These are phyloP conservation scores for Zingel zingel DNA, from an alignment of 2,113 vertebrate genomes.

Conservation along the genomic window DNA sequence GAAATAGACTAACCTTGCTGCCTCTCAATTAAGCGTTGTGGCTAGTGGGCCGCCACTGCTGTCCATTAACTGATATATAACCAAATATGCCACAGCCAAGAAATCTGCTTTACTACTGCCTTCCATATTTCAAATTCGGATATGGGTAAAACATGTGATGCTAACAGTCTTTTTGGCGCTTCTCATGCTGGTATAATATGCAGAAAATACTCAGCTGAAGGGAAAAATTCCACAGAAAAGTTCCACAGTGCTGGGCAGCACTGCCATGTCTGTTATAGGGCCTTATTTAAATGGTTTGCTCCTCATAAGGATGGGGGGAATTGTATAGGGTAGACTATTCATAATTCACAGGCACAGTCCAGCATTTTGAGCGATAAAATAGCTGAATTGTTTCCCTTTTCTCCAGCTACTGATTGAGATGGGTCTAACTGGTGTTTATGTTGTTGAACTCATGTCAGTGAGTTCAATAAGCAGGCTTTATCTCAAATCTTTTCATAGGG, in stretches of 20 bases:
- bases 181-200: not conserved
- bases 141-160: not conserved
- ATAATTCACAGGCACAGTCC: not conserved
- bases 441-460: not conserved
- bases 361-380: not conserved
- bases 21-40: not conserved
- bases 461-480: not conserved
- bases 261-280: not conserved
- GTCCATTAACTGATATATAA: not conserved
- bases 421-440: not conserved
- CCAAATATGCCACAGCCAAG: not conserved
- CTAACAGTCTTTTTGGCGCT: not conserved
- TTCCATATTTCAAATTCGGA: constrained; percentile 13
- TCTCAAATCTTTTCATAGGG: not conserved
- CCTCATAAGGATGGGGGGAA: not conserved
- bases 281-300: not conserved
- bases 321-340: not conserved
- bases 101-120: not conserved
- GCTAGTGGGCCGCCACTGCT: not conserved
- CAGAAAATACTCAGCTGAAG: not conserved
- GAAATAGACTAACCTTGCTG: not conserved
- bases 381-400: not conserved
- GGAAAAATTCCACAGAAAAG: not conserved
- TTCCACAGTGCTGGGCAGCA: not conserved
- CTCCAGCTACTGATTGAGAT: not conserved